Base-by-base conservation (phyloP, 2,113 vertebrate genomes). In the Acinonyx jubatus region DNA sequence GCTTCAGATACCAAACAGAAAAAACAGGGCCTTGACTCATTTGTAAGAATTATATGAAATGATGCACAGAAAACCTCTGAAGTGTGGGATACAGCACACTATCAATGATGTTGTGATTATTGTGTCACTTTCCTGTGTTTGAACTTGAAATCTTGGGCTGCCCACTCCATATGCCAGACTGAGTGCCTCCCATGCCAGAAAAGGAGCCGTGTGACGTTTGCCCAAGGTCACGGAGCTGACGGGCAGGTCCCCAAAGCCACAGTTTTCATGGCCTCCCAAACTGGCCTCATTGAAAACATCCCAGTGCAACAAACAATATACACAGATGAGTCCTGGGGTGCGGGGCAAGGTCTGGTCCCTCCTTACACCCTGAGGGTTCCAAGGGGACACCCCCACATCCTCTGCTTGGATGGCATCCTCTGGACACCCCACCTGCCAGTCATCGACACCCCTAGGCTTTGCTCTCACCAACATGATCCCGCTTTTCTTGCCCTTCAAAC, bases 341-440 rank as follows among this genome's bases (percentile, higher is more conserved):
- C 36, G 55, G 61, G 31, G 36, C 66, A 41, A 52, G 33, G 23
- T 65, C 38, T 23, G 15, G 41, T 1, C 7, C 38, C 38, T 36
- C 41, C 15, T 45, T 5, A 0, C 11, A 19, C 33, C 61, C 13
- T 1, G 4, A 7, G 36, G 12, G 15, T 3, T 8, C 5, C 57
- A 45, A 41, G 7, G 68, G 38, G 25, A 45, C 3, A 0, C 16
- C 50, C 41, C 52, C 0, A 13, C 55, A n/a, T 15, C 41, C 41
- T 74, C 11, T 7, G 50, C 19, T 48, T 68, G 45, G 12, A 31
- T 4, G 21, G 41, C 19, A 65, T 7, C 76, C n/a, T 31, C 55
- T 73, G 63, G 45, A 55, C 21, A 57, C 33, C 55, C 41, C 23
- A 5, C 12, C 45, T 4, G 27, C 65, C 21, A 9, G 29, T 6